Conservation (phyloP, 2,113 vertebrate genomes). For the Vanacampus margaritifer region DNA sequence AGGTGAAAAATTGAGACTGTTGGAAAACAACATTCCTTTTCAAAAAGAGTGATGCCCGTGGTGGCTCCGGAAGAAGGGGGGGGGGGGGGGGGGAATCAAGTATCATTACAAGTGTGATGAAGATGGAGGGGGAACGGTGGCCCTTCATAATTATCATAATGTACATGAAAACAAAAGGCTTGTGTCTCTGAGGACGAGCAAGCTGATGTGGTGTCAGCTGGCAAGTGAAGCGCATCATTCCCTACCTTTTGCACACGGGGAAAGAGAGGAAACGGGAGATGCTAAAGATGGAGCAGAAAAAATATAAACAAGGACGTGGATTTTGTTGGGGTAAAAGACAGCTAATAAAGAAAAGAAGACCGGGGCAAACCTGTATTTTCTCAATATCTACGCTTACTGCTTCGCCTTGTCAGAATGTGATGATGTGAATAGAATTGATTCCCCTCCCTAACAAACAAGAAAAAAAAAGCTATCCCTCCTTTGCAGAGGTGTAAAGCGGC, state of each 20-base stretch:
- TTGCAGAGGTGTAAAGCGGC: slow-evolving; percentile 70
- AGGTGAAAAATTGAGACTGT: slow-evolving; percentile 37
- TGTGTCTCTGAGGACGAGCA: slow-evolving; percentile 60
- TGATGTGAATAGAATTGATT: slow-evolving; percentile 74
- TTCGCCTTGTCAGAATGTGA: slow-evolving; percentile 71
- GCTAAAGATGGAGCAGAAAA: slow-evolving; percentile 25
- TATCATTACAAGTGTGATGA: slow-evolving; percentile 55
- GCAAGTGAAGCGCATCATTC: slow-evolving; percentile 69
- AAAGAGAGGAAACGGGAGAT: slow-evolving; percentile 11
- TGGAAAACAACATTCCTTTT: slow-evolving; percentile 22
- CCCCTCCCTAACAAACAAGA: slow-evolving; percentile 67
- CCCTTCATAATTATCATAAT: slow-evolving; percentile 70
- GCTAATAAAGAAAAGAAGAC: slow-evolving; percentile 42
- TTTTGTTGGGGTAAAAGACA: slow-evolving; percentile 47
- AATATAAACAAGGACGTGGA: slow-evolving; percentile 48
- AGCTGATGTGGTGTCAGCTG: slow-evolving; percentile 70
- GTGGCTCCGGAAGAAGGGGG: slow-evolving; percentile 32
- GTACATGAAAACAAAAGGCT: slow-evolving; percentile 70
- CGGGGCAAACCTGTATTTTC: slow-evolving; percentile 67
- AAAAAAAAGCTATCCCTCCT: slow-evolving; percentile 69
- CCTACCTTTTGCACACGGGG: slow-evolving; percentile 55
- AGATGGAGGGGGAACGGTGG: slow-evolving; percentile 60
- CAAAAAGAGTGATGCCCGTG: not conserved
- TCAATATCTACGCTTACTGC: slow-evolving; percentile 73
- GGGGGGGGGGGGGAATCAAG: too few species aligned